Evolutionary conservation across 2,113 vertebrate species (phyloP).

Genomic region (Narcine bancroftii): DNA sequence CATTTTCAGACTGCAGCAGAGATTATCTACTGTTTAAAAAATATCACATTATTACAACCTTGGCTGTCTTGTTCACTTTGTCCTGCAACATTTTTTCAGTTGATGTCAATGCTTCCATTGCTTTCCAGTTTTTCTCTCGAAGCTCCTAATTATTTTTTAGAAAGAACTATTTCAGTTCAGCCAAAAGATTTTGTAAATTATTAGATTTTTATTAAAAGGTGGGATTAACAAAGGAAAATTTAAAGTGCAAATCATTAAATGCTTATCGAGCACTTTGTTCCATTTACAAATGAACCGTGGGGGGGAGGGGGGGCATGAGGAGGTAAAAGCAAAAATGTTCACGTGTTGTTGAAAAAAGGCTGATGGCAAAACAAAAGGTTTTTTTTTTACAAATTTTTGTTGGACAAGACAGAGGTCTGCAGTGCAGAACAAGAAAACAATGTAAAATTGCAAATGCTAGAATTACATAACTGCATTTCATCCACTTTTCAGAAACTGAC

Average conservation of each 20-base stretch:
- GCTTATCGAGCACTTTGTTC: background rate
- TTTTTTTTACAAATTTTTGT: background rate
- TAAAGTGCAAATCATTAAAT: background rate
- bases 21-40: conserved; percentile 67
- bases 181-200: conserved; percentile 47
- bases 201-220: background rate
- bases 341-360: background rate
- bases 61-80: conserved; percentile 93
- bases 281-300: background rate
- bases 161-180: conserved; percentile 95
- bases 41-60: conserved; percentile 87
- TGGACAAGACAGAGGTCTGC: conserved; percentile 9
- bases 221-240: conserved; percentile 12
- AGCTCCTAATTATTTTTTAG: conserved; percentile 99
- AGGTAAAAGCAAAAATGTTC: background rate
- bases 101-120: conserved; percentile 98
- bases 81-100: conserved; percentile 99
- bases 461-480: background rate
- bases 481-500: background rate
- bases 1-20: conserved; percentile 63
- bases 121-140: conserved; percentile 99
- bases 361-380: background rate
- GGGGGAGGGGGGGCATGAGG: background rate
- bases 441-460: background rate
- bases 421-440: background rate